phyloP scores from a whole-genome alignment of 30 jellyfish, hydroid and myxozoan species.

The Mastigias papua region DNA sequence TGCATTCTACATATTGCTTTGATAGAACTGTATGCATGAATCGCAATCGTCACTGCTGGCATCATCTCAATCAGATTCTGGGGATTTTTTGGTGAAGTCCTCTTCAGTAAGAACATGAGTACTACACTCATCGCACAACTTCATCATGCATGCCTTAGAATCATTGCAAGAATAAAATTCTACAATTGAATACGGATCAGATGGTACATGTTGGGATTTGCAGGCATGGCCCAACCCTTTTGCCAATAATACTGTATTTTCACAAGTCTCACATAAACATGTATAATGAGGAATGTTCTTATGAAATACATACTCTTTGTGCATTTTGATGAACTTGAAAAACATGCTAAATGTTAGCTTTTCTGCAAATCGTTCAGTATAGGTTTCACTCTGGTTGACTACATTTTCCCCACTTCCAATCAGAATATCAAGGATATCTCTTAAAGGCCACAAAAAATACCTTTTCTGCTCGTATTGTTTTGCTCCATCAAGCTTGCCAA shows the following conservation, averaged over 20 bases:
- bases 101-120: too few relatives aligned
- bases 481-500: conserved; percentile 50
- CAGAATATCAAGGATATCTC: conserved; percentile 42
- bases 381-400: conserved; percentile 8
- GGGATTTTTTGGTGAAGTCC: neutral
- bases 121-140: too few relatives aligned
- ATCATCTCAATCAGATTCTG: conserved; percentile 15
- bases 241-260: conserved; percentile 28
- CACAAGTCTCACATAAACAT: conserved; percentile 60
- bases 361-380: neutral
- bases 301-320: conserved; percentile 28
- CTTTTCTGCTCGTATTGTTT: too few relatives aligned
- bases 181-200: conserved; percentile 2
- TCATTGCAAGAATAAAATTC: conserved; percentile 24
- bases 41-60: conserved; percentile 17
- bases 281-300: conserved; percentile 41
- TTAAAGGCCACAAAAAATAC: conserved; percentile 55
- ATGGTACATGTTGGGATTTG: conserved; percentile 15
- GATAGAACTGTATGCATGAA: too few relatives aligned
- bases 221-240: conserved; percentile 22
- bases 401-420: too few relatives aligned
- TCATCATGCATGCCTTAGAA: too few relatives aligned
- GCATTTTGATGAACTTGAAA: conserved; percentile 10
- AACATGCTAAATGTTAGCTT: neutral
- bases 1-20: too few relatives aligned